A percentile compares a stretch with the other conserved stretches of the same genome.
phyloP scores from a whole-genome alignment of 37 sponge, comb jelly and placozoan species.

The Lycopodina hypogea region DNA sequence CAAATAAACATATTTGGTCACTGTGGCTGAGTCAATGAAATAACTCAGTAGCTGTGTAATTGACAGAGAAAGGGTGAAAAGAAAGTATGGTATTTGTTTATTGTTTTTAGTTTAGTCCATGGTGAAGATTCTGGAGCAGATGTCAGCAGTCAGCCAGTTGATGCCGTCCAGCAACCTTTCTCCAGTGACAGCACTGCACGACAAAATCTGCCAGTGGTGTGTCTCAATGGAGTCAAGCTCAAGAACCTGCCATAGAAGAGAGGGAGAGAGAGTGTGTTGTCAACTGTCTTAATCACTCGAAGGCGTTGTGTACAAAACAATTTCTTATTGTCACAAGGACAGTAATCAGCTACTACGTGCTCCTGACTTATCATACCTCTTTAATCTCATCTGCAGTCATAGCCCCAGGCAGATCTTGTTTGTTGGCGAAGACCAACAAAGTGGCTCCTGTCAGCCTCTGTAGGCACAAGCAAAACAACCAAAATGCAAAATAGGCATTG shows the following conservation, averaged over 20 bases:
- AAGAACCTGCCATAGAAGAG: slow-evolving; percentile 35
- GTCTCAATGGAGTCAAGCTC: slow-evolving; percentile 87
- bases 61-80: too few species aligned
- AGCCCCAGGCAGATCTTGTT: slow-evolving; percentile 96
- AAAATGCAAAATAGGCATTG: not conserved
- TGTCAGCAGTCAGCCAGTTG: slow-evolving; percentile 93
- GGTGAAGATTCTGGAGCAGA: slow-evolving; percentile 95
- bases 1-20: too few species aligned
- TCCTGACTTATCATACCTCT: slow-evolving; percentile 59
- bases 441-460: slow-evolving; percentile 95
- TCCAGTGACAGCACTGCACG: slow-evolving; percentile 95
- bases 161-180: slow-evolving; percentile 89
- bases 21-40: too few species aligned
- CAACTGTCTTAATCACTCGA: too few species aligned
- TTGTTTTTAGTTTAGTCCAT: slow-evolving; percentile 77
- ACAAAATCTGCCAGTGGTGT: slow-evolving; percentile 94
- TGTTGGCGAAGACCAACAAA: slow-evolving; percentile 98
- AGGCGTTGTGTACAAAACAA: too few species aligned
- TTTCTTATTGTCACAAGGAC: too few species aligned
- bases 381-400: slow-evolving; percentile 85
- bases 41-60: too few species aligned
- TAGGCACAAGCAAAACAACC: not conserved
- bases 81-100: too few species aligned
- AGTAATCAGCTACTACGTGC: too few species aligned
- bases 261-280: not conserved